Evolutionary conservation across 2,888 invertebrate species (phyloP), one percentile per base, ranked within the genome.

Genomic region (Apotomis turbidana): DNA sequence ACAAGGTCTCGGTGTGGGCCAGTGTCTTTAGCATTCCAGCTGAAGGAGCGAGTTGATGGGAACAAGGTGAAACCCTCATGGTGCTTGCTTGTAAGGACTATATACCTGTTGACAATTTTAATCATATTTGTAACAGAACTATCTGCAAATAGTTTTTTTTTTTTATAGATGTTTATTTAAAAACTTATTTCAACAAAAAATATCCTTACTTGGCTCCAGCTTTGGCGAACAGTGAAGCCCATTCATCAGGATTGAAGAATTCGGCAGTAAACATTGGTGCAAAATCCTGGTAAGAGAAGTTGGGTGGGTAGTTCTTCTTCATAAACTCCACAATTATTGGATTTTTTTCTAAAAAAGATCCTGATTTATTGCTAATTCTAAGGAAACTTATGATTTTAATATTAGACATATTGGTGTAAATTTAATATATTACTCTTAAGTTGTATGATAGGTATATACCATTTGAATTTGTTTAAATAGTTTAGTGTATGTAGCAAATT

Each of bases 221-320:
- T 74, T 95, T 95, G 63, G 94, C 87, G 80, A 99, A 97, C 10
- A 99, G 90, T 68, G 96, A 90, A 0, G 97, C 97, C 98, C 99
- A 99, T 79, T 96, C 91, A 0, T 94, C 90, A 0, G 99, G 95
- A 85, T 98, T 95, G 83, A 96, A 99, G 81, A 98, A 96, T 86
- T 98, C 98, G 0, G 98, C 97, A 0, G 96, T 98, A 80, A 99
- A 99, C 83, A 97, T 95, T 27, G 94, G 94, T 0, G 96, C 99
- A 90, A 99, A 99, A 72, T 99, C 97, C 83, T 98, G 98, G 88
- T 99, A 99, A 0, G 97, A 96, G 81, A 97, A 98, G 64, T 94
- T 95, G 3, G 97, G 97, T 69, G 95, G 96, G 87, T 97, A 99
- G 82, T 97, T 97, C 49, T 95, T 91, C 46, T 94, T 87, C 97